phyloP scores from a whole-genome alignment of 2,797 vertebrate species.

The Rhinoraja longicauda region DNA sequence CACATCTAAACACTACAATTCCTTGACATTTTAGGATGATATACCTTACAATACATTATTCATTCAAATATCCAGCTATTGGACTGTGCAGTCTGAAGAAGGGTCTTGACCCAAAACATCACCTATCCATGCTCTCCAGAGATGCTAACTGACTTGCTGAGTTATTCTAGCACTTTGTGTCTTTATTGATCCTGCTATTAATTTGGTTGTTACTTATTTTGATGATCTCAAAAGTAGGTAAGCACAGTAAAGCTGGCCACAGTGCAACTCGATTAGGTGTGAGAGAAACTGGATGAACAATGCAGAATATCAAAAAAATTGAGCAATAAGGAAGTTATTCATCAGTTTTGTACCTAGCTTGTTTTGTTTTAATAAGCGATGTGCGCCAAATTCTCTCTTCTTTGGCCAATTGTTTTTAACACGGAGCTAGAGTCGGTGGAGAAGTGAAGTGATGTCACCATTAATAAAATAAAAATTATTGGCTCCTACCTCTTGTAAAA shows the following conservation, averaged over 20 bases:
- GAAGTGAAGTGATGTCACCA: background rate
- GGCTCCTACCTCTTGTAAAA: constrained; percentile 64
- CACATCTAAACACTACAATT: too few relatives aligned
- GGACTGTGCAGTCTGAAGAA: too few relatives aligned
- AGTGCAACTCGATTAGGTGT: background rate
- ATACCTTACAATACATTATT: background rate
- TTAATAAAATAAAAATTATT: background rate
- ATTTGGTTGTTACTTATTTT: background rate
- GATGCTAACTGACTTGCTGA: too few relatives aligned
- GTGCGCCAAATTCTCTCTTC: background rate
- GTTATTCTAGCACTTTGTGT: too few relatives aligned
- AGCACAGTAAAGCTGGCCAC: background rate
- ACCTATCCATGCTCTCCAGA: too few relatives aligned
- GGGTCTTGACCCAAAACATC: too few relatives aligned
- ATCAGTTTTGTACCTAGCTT: background rate
- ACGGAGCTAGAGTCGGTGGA: background rate
- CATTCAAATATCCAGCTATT: background rate
- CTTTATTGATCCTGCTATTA: background rate
- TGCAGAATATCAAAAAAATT: background rate
- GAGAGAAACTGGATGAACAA: background rate
- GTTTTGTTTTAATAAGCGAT: too few relatives aligned
- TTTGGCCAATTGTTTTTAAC: background rate
- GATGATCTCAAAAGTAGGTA: background rate
- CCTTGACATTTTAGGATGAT: background rate
- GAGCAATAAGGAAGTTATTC: background rate